A percentile compares a stretch with the other conserved stretches of the same genome.
Evolutionary conservation across 2,113 vertebrate species (phyloP).

Genomic region (Pachycephala philippinensis): DNA sequence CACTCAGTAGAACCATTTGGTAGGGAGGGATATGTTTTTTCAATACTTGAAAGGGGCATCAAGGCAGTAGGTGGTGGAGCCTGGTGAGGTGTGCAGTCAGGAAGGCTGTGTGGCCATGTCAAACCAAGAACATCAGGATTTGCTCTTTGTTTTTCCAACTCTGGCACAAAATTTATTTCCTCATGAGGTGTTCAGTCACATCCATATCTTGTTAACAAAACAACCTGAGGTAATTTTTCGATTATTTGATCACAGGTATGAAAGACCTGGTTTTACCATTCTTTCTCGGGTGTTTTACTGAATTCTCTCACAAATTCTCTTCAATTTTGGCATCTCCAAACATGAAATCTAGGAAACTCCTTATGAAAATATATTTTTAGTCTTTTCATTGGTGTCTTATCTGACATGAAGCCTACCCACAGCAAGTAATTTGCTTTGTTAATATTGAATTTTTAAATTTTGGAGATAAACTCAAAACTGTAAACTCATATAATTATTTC

Average conservation of each 20-base stretch:
- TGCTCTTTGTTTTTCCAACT: neutral
- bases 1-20: neutral
- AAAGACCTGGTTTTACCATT: neutral
- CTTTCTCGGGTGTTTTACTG: neutral
- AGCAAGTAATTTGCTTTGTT: neutral
- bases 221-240: neutral
- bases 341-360: neutral
- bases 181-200: neutral
- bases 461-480: neutral
- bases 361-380: neutral
- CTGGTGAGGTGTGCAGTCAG: neutral
- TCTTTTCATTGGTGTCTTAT: neutral
- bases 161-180: neutral
- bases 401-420: neutral
- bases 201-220: neutral
- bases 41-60: rapidly evolving
- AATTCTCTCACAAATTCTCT: neutral
- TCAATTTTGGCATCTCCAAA: neutral
- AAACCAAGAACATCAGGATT: neutral
- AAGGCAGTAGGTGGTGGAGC: neutral
- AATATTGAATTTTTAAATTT: neutral
- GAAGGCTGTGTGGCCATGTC: rapidly evolving
- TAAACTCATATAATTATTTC: neutral
- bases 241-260: neutral
- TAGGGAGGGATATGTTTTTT: neutral